Conservation (phyloP, 2,797 vertebrate genomes). For the Gallinago nigripennis region DNA sequence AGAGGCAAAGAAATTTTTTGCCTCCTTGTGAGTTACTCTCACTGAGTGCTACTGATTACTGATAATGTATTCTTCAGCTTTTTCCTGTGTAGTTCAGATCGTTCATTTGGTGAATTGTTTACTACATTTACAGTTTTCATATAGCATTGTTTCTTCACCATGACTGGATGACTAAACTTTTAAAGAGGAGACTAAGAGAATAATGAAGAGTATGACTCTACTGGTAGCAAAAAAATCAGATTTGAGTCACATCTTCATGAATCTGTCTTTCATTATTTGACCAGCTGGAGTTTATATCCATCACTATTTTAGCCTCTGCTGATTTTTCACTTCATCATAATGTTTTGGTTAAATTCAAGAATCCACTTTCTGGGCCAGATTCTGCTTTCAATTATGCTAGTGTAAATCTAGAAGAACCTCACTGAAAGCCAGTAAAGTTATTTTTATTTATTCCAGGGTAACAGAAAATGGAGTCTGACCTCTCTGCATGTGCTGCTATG, state of each 20-base stretch:
- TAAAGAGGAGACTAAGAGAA: not conserved
- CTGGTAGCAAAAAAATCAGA: slow-evolving; percentile 39
- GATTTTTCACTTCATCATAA: slow-evolving; percentile 68
- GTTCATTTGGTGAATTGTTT: slow-evolving; percentile 22
- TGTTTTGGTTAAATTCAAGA: slow-evolving; percentile 71
- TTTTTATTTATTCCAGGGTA: slow-evolving; percentile 56
- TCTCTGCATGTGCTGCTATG: not conserved
- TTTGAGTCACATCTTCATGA: slow-evolving; percentile 54
- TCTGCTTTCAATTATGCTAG: slow-evolving; percentile 64
- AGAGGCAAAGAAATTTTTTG: not conserved
- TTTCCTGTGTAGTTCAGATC: not conserved
- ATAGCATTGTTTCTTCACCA: not conserved
- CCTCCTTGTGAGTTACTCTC: not conserved
- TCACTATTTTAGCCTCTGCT: slow-evolving; percentile 63
- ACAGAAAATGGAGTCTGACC: slow-evolving; percentile 26
- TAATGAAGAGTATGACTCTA: not conserved
- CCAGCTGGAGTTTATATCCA: slow-evolving; percentile 70
- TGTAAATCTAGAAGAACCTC: slow-evolving; percentile 56
- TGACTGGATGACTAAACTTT: slow-evolving; percentile 26
- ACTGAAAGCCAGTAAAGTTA: slow-evolving; percentile 36
- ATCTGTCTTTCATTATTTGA: slow-evolving; percentile 68
- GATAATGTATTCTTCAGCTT: not conserved
- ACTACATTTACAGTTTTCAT: not conserved
- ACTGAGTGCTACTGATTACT: not conserved
- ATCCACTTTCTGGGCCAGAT: slow-evolving; percentile 57